Base-by-base conservation (phyloP, 2,113 vertebrate genomes). In the Anguilla rostrata region DNA sequence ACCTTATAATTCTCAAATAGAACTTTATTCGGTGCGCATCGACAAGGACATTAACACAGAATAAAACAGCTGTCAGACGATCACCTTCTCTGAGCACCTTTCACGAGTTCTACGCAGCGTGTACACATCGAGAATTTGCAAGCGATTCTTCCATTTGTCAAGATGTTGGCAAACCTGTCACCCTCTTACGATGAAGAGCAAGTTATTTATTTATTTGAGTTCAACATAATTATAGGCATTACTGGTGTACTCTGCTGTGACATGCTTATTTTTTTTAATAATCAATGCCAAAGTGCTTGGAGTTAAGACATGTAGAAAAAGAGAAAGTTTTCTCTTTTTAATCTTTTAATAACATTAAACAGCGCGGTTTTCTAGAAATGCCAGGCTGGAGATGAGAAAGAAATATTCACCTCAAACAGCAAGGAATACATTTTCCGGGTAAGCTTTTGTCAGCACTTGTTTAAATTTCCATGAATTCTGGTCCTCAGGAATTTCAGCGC, bases 191-290 rank as follows among this genome's bases (percentile, higher is more conserved):
- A 92, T 94, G 93, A 91, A 93, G 93, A 91, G 92, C 91, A 91
- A 88, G 93, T 93, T 90, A 95, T 95, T 95, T 95, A 94, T 95
- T 95, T 95, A 92, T 94, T 94, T 94, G 90, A 93, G 92, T 96
- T 94, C 94, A 94, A 93, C 94, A 93, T 95, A 95, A 96, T 96
- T 95, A 96, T 88, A 93, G 89, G 91, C 92, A 91, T 94, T 94
- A 94, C 92, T 39, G 66, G 71, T 34, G 90, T 49, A 92, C 93
- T 90, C 89, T 91, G 91, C 92, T 90, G 89, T 95, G 94, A 96
- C 94, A 93, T 34, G 71, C 66, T 90, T 46, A 5, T 46, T 46
- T 89, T 92, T 94, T 95, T 93, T 92, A 92, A 92, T 92, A 94
- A 93, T 93, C 93, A 93, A 91, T 94, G 92, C 92, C 94, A 94